Conservation (phyloP, 2,888 invertebrate genomes). For the Frankliniella fusca region DNA sequence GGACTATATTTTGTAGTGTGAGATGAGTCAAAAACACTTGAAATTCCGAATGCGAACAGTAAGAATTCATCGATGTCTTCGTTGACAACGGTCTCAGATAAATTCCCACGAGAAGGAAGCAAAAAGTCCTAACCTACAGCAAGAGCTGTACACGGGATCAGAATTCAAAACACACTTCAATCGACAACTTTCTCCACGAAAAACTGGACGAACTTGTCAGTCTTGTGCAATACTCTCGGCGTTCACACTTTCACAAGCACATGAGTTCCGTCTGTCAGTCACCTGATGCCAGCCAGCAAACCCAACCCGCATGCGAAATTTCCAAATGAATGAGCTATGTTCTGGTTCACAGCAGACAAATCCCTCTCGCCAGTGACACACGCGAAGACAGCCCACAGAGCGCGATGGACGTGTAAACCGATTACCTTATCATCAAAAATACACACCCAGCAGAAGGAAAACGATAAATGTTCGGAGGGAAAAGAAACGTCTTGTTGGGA, state of each 20-base stretch:
- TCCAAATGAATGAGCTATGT: background rate
- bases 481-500: conserved; percentile 10
- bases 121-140: background rate
- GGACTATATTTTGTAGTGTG: too few relatives aligned
- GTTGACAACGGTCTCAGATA: too few relatives aligned
- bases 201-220: background rate
- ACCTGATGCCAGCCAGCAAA: conserved; percentile 18
- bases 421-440: background rate
- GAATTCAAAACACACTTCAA: background rate
- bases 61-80: too few relatives aligned
- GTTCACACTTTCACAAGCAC: conserved; percentile 4
- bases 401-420: background rate
- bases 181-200: background rate
- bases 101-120: background rate
- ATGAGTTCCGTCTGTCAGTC: background rate
- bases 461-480: background rate
- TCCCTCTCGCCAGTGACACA: background rate
- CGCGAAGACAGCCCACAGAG: background rate
- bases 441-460: background rate
- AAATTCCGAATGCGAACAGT: too few relatives aligned
- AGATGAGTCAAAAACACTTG: background rate
- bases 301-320: background rate
- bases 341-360: background rate
- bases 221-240: background rate
- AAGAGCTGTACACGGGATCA: background rate